Evolutionary conservation across 1,140 invertebrate species (phyloP).

Genomic region (Drosophila truncata): DNA sequence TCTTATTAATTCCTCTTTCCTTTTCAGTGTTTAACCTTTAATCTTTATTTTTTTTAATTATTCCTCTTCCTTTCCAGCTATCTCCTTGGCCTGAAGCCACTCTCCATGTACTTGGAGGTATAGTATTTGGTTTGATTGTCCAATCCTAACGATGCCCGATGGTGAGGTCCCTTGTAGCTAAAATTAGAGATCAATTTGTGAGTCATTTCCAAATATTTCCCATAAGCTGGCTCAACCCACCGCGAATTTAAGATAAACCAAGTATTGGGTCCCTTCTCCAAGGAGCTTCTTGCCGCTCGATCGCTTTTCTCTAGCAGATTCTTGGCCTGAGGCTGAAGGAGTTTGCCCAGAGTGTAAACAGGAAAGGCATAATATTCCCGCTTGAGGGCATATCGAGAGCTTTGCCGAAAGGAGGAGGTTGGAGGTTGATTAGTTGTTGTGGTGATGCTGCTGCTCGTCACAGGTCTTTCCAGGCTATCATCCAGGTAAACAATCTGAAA

Average conservation of each 20-base stretch:
- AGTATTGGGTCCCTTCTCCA: constrained; percentile 45
- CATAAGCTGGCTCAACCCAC: constrained; percentile 28
- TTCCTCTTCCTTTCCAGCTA: neutral
- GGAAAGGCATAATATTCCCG: constrained; percentile 75
- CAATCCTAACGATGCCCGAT: constrained; percentile 10
- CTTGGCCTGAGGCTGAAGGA: constrained; percentile 37
- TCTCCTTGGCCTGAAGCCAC: constrained; percentile 15
- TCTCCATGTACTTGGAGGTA: constrained; percentile 66
- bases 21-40: neutral
- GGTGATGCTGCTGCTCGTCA: neutral
- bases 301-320: constrained; percentile 19
- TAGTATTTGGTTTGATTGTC: constrained; percentile 54
- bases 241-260: constrained; percentile 81
- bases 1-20: neutral
- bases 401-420: constrained; percentile 53
- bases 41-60: neutral
- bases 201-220: too few species aligned
- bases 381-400: constrained; percentile 63
- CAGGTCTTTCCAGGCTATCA: constrained; percentile 63
- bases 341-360: constrained; percentile 70
- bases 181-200: neutral
- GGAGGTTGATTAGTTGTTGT: neutral
- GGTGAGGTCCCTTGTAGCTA: constrained; percentile 69
- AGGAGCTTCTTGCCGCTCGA: constrained; percentile 15
- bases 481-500: constrained; percentile 72